Base-by-base conservation (phyloP, 2,888 invertebrate genomes). In the Andrena trimmerana region DNA sequence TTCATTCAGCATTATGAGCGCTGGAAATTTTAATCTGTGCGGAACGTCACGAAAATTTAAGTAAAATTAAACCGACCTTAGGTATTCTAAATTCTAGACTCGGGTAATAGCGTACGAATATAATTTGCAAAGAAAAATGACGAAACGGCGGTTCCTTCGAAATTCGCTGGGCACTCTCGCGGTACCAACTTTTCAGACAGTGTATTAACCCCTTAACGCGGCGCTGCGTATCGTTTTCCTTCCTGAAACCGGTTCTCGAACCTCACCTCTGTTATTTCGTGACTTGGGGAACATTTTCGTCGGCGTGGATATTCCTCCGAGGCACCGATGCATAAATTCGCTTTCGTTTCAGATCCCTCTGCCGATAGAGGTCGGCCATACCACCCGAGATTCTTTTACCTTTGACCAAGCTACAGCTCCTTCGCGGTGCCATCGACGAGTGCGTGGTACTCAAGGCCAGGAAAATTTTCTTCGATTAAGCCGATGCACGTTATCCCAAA, bases 261-360 rank as follows among this genome's bases (percentile, higher is more conserved):
- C 20, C 78, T 72, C 78, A 59, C 78, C 72, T 78, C 78, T 75
- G 84, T 69, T 78, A 78, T 84, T 84, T 82, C 84, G 82, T 84
- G 82, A 84, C 78, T 78, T 60, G 68, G 29, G 68, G 75, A 82
- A 84, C 75, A 84, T 78, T 84, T 82, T 82, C 31, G 71, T 72
- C 82, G 52, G 69, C 63, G 72, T 57, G 72, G 65, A 77, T 82
- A 82, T 69, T 81, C 68, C 72, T 65, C 20, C 67, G 50, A 67
- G 67, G 52, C 78, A 81, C 48, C 81, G 81, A 75, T 74, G 74
- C 74, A 82, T 79, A 79, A 74, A 75, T 79, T 77, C 81, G 59
- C 48, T 80, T 83, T 81, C 76, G 81, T 77, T 77, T 72, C 68
- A 83, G 81, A 83, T 81, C 72, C 70, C 48, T 31, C 16, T 10